Base-by-base conservation (phyloP, 1,140 invertebrate genomes). In the Conopomorpha cramerella region DNA sequence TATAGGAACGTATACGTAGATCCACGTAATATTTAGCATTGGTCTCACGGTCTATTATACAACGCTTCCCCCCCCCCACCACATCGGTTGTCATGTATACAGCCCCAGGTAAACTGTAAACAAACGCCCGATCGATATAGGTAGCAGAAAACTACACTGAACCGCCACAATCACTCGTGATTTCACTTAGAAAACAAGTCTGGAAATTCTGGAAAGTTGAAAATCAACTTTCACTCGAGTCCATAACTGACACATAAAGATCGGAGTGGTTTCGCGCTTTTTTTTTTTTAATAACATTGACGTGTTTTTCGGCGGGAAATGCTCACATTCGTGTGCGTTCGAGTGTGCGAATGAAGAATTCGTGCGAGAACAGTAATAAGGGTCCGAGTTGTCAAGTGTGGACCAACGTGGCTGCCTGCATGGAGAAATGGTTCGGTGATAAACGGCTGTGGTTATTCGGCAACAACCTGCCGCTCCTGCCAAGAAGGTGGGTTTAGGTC, bases 391-490 rank as follows among this genome's bases (percentile, higher is more conserved):
- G 54, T 53, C 70, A 66, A 51, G 48, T 66, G 63, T 66, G 59
- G 56, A 63, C 66, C 55, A 72, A 71, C 61, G 65, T 76, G 67
- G 60, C 67, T 45, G 64, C 70, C 68, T 84, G 84, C 77, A 92
- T 91, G 89, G 89, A 92, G 85, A 90, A 87, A 90, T 91, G 89
- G 89, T 86, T 92, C 59, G 87, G 86, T 81, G 89, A 90, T 80
- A 88, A 88, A 71, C 87, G 88, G 80, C 80, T 91, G 60, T 91
- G 89, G 89, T 85, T 92, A 66, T 89, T 91, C 67, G 90, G 90
- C 61, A 91, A 88, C 79, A 89, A 90, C 66, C 80, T 91, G 64
- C 89, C 89, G 47, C 78, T 92, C 51, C 67, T 91, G 49, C 88
- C 89, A 39, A 84, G 89, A 73, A 87, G 88, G 89, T 91, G 78